Conservation (phyloP, 2,113 vertebrate genomes). For the Camelus dromedarius region DNA sequence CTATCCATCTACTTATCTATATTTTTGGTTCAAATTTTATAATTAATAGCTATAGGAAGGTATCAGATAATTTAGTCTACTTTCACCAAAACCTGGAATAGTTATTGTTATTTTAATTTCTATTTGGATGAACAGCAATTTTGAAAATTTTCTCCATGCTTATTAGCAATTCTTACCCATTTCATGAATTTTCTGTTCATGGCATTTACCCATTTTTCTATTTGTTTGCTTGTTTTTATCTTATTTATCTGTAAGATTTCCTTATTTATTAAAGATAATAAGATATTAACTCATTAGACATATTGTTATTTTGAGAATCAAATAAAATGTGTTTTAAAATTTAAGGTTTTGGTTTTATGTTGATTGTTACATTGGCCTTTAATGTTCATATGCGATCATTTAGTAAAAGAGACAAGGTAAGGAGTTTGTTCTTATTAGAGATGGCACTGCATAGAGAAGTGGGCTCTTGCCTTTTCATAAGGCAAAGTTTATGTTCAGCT, state of each 20-base stretch:
- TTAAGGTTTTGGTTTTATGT: conserved; percentile 14
- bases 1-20: not conserved
- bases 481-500: not conserved
- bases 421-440: not conserved
- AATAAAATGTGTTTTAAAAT: conserved; percentile 6
- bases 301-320: conserved; percentile 1
- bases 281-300: not conserved
- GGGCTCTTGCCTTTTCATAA: not conserved
- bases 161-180: conserved; percentile 25
- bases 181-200: conserved; percentile 35
- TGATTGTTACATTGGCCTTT: not conserved
- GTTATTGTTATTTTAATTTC: conserved; percentile 32
- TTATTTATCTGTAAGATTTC: conserved; percentile 6
- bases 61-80: not conserved
- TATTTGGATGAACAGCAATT: not conserved
- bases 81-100: not conserved
- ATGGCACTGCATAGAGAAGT: not conserved
- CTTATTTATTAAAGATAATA: not conserved
- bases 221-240: not conserved
- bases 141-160: not conserved
- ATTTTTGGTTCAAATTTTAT: conserved; percentile 8
- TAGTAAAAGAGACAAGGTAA: not conserved
- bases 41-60: not conserved
- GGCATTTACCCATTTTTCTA: not conserved
- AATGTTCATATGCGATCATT: conserved; percentile 12